Evolutionary conservation across 2,113 vertebrate genomes (phyloP), one percentile per base, ranked within the genome.

Genomic region (Xenus cinereus): DNA sequence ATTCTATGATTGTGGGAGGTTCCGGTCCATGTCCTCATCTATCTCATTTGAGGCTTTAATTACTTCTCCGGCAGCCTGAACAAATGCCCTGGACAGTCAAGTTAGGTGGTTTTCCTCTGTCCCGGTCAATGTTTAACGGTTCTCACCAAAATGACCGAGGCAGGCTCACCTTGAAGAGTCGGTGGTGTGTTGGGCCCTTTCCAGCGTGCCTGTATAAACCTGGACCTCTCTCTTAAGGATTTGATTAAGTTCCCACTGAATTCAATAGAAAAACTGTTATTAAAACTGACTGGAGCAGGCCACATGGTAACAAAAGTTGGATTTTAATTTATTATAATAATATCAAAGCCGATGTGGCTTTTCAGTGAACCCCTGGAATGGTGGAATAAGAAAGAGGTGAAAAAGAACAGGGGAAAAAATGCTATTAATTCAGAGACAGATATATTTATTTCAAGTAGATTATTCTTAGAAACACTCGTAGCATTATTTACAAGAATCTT

Each of bases 401-500:
- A 92, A 92, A 96, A 84, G 53, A 94, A 67, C 64, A 78, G 27
- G 27, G 28, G 63, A 86, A 83, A 90, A 71, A 95, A 75, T 33
- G 33, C 51, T 78, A 78, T 82, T 94, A 89, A 96, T 94, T 96
- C 88, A 75, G 54, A 95, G 89, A 89, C 45, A 93, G 63, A 94
- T 88, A 90, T 74, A 96, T 81, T 89, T 97, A 91, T 97, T 97
- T 95, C 92, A 93, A 97, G 90, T 64, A 95, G 84, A 83, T 90
- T 96, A 96, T 97, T 97, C 87, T 96, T 97, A 96, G 96, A 95
- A 96, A 79, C 87, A 96, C 84, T 94, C 30, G 7, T 72, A 89
- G 96, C 87, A 87, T 97, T 98, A 97, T 97, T 97, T 96, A 90
- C 94, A 96, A 92, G 97, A 94, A 96, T 92, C 84, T 97, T 96